A percentile compares a stretch with the other conserved stretches of the same genome.
Conservation (phyloP, 2,113 vertebrate genomes). For the Ophthalmotilapia sp. region DNA sequence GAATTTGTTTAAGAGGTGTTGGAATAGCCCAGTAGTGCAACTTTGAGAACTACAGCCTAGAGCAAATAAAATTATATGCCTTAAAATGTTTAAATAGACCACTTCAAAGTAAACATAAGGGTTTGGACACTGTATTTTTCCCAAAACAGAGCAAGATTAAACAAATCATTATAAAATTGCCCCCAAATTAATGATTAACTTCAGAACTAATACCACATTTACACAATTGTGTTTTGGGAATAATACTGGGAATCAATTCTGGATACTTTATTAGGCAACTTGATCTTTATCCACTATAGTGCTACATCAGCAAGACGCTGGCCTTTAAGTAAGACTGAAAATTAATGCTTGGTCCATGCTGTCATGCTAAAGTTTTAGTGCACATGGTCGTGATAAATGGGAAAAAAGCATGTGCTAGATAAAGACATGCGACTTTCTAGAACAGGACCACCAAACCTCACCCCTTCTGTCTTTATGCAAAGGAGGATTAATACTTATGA, state of each 20-base stretch:
- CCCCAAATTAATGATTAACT: neutral
- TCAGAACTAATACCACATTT: slow-evolving; percentile 49
- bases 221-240: slow-evolving; percentile 19
- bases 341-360: neutral
- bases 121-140: neutral
- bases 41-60: neutral
- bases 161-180: neutral
- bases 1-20: neutral
- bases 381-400: neutral
- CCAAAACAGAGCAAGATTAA: neutral
- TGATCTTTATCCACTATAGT: neutral
- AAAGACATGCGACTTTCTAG: neutral
- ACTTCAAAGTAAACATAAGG: neutral
- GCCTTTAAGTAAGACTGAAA: neutral
- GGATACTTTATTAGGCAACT: slow-evolving; percentile 9
- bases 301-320: neutral
- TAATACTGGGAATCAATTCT: neutral
- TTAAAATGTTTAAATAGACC: neutral
- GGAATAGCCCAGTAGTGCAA: neutral
- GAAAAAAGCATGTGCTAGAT: neutral
- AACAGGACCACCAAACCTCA: neutral
- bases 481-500: neutral
- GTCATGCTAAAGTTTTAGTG: neutral
- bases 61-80: neutral
- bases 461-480: neutral